Evolutionary conservation across 2,888 invertebrate genomes (phyloP).

Genomic region (Drosophila quinaria): DNA sequence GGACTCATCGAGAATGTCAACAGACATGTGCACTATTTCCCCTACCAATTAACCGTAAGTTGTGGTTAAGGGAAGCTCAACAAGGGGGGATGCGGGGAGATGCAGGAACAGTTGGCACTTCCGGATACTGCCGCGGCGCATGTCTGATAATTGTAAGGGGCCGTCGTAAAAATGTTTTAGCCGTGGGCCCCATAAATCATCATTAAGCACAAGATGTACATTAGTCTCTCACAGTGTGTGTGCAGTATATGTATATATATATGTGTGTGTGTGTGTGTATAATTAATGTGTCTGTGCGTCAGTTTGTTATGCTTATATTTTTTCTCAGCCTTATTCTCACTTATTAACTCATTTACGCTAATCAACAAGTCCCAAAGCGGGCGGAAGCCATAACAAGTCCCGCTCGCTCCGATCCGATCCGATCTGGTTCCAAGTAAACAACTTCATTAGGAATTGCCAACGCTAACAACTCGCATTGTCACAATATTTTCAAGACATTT

Average conservation of each 20-base stretch:
- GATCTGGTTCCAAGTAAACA: constrained; percentile 3
- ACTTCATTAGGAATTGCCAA: neutral
- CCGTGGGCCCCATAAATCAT: constrained; percentile 75
- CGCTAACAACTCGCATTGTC: neutral
- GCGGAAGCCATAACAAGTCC: neutral
- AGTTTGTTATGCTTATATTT: constrained; percentile 33
- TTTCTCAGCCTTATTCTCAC: constrained; percentile 36
- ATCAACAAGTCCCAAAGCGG: constrained; percentile 60
- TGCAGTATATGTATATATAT: neutral
- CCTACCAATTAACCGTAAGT: constrained; percentile 39
- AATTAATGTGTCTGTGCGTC: constrained; percentile 69
- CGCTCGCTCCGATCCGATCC: neutral
- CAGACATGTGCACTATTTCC: constrained; percentile 65
- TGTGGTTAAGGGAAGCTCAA: neutral
- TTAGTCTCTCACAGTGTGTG: constrained; percentile 22
- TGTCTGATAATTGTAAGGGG: constrained; percentile 63
- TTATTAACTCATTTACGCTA: constrained; percentile 76
- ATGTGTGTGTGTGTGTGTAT: constrained; percentile 46
- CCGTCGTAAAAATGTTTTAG: constrained; percentile 72
- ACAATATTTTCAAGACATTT: neutral
- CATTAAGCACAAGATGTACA: constrained; percentile 71
- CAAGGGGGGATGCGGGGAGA: neutral
- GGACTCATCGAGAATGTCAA: constrained; percentile 35
- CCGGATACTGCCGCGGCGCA: constrained; percentile 3
- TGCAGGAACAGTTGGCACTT: constrained; percentile 8